These are phyloP conservation scores for Podotricha telesiphe DNA, from an alignment of 2,888 invertebrate species.

Conservation along the genomic window DNA sequence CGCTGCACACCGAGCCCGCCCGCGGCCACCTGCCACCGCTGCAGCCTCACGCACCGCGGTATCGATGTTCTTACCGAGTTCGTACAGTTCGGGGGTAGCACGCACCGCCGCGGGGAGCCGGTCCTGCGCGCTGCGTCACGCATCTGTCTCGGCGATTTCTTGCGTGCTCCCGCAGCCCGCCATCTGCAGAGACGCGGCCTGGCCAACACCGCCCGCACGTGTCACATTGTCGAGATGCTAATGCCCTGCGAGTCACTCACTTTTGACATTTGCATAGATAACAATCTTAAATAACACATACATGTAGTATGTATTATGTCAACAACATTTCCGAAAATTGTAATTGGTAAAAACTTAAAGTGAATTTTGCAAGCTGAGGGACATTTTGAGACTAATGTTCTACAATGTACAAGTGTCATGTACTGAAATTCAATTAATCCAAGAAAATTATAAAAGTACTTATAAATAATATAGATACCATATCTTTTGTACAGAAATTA, in stretches of 20 bases:
- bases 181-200: slow-evolving; percentile 73
- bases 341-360: background rate
- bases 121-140: slow-evolving; percentile 83
- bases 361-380: background rate
- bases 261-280: slow-evolving; percentile 38
- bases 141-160: slow-evolving; percentile 76
- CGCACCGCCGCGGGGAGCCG: slow-evolving; percentile 64
- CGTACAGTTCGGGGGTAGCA: slow-evolving; percentile 57
- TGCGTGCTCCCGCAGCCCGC: slow-evolving; percentile 61
- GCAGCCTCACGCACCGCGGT: slow-evolving; percentile 75
- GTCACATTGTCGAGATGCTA: slow-evolving; percentile 60
- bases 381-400: background rate
- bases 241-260: slow-evolving; percentile 52
- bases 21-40: slow-evolving; percentile 56
- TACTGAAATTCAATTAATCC: too few species aligned
- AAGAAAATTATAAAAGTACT: too few species aligned
- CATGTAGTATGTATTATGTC: background rate
- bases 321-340: background rate
- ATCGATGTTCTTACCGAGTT: slow-evolving; percentile 75
- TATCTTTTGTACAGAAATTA: too few species aligned
- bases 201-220: slow-evolving; percentile 48
- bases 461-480: too few species aligned
- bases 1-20: slow-evolving; percentile 54
- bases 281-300: background rate
- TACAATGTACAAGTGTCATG: too few species aligned